Conservation (phyloP, 2,888 invertebrate genomes). For the Iselma pallidipennis region DNA sequence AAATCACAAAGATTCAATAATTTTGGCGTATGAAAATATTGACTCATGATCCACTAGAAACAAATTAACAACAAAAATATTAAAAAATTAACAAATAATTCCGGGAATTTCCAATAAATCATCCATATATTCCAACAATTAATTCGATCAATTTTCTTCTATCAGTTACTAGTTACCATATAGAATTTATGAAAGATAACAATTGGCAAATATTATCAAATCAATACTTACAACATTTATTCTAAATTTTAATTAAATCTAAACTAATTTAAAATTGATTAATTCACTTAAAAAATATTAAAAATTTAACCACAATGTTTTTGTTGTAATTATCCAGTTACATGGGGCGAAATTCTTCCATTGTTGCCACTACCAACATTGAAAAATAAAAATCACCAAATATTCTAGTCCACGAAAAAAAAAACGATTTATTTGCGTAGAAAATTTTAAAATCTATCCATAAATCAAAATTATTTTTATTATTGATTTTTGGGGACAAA, state of each 20-base stretch:
- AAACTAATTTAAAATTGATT: conserved; percentile 6
- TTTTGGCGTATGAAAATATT: background rate
- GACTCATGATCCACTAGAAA: background rate
- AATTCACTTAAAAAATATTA: conserved; percentile 3
- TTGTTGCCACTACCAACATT: background rate
- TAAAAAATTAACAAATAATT: too few relatives aligned
- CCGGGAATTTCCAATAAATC: background rate
- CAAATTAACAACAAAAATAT: background rate
- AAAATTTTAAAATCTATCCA: too few relatives aligned
- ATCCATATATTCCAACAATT: too few relatives aligned
- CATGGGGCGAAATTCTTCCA: conserved; percentile 4
- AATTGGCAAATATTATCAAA: too few relatives aligned
- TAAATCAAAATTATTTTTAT: too few relatives aligned
- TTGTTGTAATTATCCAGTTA: conserved; percentile 13
- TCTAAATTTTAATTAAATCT: conserved; percentile 8
- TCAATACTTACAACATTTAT: conserved; percentile 16
- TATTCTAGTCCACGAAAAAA: too few relatives aligned
- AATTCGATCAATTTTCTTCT: background rate
- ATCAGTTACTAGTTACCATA: too few relatives aligned
- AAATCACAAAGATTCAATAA: background rate
- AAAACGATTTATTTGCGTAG: too few relatives aligned
- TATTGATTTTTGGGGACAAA: too few relatives aligned
- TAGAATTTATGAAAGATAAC: too few relatives aligned
- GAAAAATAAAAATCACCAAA: background rate
- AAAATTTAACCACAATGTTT: conserved; percentile 17